Base-by-base conservation (phyloP, 2,113 vertebrate genomes). In the Sarotherodon lohbergeri region DNA sequence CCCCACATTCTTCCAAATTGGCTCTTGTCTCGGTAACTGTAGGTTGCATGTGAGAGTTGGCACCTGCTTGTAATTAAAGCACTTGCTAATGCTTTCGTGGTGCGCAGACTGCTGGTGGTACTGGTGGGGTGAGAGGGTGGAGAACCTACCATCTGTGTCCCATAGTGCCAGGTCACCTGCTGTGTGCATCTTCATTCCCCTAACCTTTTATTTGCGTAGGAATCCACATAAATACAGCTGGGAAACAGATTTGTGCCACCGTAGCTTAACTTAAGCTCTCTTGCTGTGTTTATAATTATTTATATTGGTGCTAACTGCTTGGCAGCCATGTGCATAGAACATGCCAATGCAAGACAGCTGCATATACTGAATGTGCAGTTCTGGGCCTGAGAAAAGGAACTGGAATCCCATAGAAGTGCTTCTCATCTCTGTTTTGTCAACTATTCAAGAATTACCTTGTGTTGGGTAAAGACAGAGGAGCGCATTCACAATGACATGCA, bases 111-210 rank as follows among this genome's bases (percentile, higher is more conserved):
- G 91, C 3, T 85, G 27, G 19, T 9, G 7, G 6, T 36, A 3
- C 39, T 19, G 54, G 32, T 46, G 27, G 88, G 41, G 55, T 48
- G 80, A 84, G 84, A 83, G 43, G 2, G n/a, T 22, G 59, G 29
- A 85, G 54, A 39, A 66, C 86, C 76, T 83, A 63, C 87, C 93
- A 90, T 89, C 89, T 92, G 88, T 88, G 87, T 89, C 59, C 84
- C 61, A 36, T 52, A 36, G 43, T 84, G 88, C 83, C 87, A 86
- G 56, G 32, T 68, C 76, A 68, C 86, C 24, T 29, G 46, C 88
- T 89, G 88, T 66, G 50, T 57, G 76, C 11, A 11, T 46, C 48
- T 4, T 7, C 39, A 13, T 9, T 48, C 68, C 43, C 83, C 68
- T 27, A 48, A 54, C 19, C 6, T 17, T 87, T 48, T 54, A n/a